phyloP scores from a whole-genome alignment of 2,113 vertebrate species.

The Pica pica region DNA sequence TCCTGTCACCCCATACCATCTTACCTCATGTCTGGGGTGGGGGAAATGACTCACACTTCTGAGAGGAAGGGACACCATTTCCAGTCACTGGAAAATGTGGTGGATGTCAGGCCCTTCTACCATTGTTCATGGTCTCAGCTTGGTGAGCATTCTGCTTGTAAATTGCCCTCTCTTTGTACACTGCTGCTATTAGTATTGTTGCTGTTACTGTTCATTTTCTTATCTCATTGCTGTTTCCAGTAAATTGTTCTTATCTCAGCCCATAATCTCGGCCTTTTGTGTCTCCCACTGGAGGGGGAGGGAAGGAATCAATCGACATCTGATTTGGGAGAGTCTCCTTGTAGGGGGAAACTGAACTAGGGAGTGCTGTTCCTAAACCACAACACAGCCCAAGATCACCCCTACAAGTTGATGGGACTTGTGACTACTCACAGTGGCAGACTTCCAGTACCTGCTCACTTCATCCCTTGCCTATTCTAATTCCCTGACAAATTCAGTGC shows the following conservation, averaged over 20 bases:
- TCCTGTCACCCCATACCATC: neutral
- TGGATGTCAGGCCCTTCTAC: neutral
- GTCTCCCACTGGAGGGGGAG: neutral
- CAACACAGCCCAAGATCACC: neutral
- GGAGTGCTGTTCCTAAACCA: neutral
- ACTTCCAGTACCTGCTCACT: neutral
- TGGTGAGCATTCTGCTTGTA: neutral
- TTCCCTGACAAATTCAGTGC: neutral
- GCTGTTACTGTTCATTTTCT: neutral
- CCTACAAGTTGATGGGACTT: neutral
- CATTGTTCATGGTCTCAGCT: neutral
- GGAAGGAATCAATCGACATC: accelerated
- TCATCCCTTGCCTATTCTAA: neutral
- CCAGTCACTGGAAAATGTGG: accelerated
- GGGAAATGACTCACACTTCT: neutral
- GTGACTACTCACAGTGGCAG: neutral
- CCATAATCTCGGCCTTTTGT: neutral
- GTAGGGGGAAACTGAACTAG: neutral
- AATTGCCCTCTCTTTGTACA: neutral
- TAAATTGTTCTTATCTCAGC: neutral
- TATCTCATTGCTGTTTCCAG: neutral
- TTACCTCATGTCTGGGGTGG: too few relatives aligned
- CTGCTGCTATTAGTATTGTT: neutral
- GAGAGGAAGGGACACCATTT: neutral
- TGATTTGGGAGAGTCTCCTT: neutral